Base-by-base conservation (phyloP, 2,113 vertebrate genomes). In the Ahaetulla prasina region DNA sequence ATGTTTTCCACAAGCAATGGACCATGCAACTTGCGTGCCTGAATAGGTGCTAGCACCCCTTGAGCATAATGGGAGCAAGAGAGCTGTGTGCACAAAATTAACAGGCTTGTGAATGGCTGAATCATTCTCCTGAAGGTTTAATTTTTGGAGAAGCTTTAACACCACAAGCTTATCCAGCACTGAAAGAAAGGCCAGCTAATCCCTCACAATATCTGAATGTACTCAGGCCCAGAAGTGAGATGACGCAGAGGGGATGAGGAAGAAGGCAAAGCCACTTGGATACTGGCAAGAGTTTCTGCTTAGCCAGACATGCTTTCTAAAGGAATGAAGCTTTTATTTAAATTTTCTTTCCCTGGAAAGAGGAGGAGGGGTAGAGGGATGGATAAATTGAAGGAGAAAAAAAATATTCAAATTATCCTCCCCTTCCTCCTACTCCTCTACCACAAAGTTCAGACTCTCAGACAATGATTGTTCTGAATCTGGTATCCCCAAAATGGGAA, bases 111-210 rank as follows among this genome's bases (percentile, higher is more conserved):
- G 94, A 95, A 94, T 85, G 88, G 57, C 10, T 0, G 88, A 93
- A 88, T 47, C 92, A 94, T 93, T 90, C 93, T 95, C 95, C 95
- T 86, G 94, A 95, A 96, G 95, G 95, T 96, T 96, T 96, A 95
- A 92, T 95, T 97, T 97, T 97, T 90, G 14, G 95, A 95, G 96
- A 96, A 96, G 95, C 95, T 95, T 96, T 97, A 96, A 97, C 96
- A 97, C 95, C 95, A 89, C 94, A 94, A 90, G 95, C 91, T 97
- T 96, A 97, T 92, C 94, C 92, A 93, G 89, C 0, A 0, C 93
- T 97, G 96, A 97, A 97, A 96, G 96, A 95, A 97, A 97, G 96
- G 96, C 97, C 97, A 96, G 94, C 95, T 97, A 97, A 97, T 97
- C 97, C 96, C 85, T 89, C 92, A 43, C 91, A 91, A 93, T 2